A percentile compares a stretch with the other conserved stretches of the same genome.
phyloP scores from a whole-genome alignment of 2,113 vertebrate species.

The Neodontobutis hainanensis region DNA sequence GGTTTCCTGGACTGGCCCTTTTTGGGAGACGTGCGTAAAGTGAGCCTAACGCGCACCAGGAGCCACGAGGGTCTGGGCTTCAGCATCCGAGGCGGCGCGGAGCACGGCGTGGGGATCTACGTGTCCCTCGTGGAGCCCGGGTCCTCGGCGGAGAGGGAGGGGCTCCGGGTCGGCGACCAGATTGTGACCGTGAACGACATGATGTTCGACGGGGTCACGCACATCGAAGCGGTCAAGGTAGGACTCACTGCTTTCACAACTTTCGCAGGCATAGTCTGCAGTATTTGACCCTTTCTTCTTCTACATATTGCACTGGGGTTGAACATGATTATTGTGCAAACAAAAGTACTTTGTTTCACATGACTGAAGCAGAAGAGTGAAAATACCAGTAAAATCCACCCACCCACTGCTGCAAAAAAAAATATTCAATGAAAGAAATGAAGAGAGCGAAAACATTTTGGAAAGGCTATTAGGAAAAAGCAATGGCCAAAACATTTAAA shows the following conservation, averaged over 20 bases:
- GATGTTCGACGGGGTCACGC: constrained; percentile 85
- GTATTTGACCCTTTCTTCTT: too few species aligned
- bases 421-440: too few species aligned
- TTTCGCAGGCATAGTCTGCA: too few species aligned
- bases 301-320: too few species aligned
- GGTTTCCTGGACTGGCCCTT: background rate
- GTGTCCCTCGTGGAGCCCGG: constrained; percentile 92
- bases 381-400: too few species aligned
- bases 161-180: constrained; percentile 90
- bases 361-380: too few species aligned
- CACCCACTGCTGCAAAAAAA: too few species aligned
- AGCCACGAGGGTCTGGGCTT: constrained; percentile 92
- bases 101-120: constrained; percentile 94
- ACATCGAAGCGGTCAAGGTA: constrained; percentile 93
- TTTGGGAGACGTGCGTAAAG: constrained; percentile 80
- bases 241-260: constrained; percentile 4
- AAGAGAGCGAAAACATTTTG: too few species aligned
- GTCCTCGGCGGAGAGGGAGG: constrained; percentile 89
- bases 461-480: too few species aligned
- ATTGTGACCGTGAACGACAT: constrained; percentile 89
- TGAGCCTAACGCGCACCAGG: constrained; percentile 85
- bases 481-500: too few species aligned
- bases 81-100: constrained; percentile 92
- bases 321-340: too few species aligned
- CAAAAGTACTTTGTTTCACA: too few species aligned